Conservation (phyloP, 2,797 vertebrate species). For the Coendou prehensilis region DNA sequence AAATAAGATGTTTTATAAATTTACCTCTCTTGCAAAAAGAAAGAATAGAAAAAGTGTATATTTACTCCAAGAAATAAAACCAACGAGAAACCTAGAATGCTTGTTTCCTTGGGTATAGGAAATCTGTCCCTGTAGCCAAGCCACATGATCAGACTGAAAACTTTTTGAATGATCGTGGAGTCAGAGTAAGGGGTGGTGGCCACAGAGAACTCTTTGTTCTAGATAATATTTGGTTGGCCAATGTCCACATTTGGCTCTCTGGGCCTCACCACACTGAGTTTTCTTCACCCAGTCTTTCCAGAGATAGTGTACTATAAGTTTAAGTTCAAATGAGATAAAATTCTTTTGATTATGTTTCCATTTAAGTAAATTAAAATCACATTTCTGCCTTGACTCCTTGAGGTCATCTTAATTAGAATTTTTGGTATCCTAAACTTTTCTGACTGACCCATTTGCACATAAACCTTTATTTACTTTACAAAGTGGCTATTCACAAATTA, state of each 20-base stretch:
- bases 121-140: neutral
- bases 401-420: constrained; percentile 13
- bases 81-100: neutral
- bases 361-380: constrained; percentile 57
- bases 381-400: neutral
- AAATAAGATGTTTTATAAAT: neutral
- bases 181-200: neutral
- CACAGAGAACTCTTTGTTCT: neutral
- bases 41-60: neutral
- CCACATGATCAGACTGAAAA: neutral
- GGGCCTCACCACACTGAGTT: neutral
- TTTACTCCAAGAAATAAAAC: neutral
- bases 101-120: neutral
- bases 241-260: neutral
- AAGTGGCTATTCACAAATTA: neutral
- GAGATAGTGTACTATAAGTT: neutral
- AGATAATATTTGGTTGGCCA: neutral
- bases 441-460: neutral
- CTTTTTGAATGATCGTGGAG: neutral
- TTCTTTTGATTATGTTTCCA: neutral
- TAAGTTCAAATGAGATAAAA: constrained; percentile 46
- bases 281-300: neutral
- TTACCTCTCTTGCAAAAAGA: neutral
- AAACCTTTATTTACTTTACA: neutral
- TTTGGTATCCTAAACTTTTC: constrained; percentile 13